These are phyloP conservation scores for Aphis gossypii DNA, from an alignment of 1,140 invertebrate genomes.

Conservation along the genomic window DNA sequence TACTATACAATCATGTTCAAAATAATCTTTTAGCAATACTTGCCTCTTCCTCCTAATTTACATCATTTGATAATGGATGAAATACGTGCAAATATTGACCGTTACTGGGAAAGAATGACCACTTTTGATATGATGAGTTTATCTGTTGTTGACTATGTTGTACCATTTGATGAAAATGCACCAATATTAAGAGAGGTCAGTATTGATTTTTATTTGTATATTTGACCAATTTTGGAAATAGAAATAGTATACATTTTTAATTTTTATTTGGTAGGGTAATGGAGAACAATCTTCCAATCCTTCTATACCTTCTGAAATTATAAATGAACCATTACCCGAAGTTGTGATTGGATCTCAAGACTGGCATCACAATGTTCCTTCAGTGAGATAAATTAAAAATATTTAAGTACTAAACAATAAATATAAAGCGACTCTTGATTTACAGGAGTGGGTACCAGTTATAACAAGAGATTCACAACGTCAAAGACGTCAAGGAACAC, in stretches of 20 bases:
- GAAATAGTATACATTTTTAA: neutral
- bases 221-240: neutral
- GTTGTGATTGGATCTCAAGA: slow-evolving; percentile 68
- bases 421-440: slow-evolving; percentile 35
- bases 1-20: neutral
- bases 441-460: slow-evolving; percentile 82
- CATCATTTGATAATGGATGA: neutral
- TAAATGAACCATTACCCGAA: slow-evolving; percentile 64
- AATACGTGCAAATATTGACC: slow-evolving; percentile 13
- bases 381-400: slow-evolving; percentile 63
- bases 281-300: slow-evolving; percentile 26
- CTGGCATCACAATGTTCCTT: slow-evolving; percentile 68
- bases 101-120: slow-evolving; percentile 25
- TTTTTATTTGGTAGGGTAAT: neutral
- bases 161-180: slow-evolving; percentile 3
- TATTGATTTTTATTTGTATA: neutral
- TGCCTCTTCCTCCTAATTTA: slow-evolving; percentile 20
- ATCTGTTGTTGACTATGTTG: slow-evolving; percentile 33
- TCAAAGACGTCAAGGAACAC: slow-evolving; percentile 69
- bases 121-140: neutral
- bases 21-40: slow-evolving; percentile 27
- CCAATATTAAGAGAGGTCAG: neutral
- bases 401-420: neutral
- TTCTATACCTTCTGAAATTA: neutral
- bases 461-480: slow-evolving; percentile 76